Conservation (phyloP, 1,140 invertebrate genomes). For the Epicauta chinensis region DNA sequence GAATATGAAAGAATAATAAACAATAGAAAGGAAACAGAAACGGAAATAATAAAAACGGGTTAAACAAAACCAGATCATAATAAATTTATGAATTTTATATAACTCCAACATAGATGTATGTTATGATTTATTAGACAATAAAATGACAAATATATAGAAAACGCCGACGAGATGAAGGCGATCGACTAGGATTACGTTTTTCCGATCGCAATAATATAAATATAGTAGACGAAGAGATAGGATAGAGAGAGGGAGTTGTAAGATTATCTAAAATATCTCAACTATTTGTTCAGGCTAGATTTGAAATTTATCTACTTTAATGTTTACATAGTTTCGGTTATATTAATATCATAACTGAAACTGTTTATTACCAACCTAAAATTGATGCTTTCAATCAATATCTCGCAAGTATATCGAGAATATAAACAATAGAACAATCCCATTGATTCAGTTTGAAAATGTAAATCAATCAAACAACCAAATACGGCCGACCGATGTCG, state of each 20-base stretch:
- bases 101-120: neutral
- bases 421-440: too few relatives aligned
- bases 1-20: slow-evolving; percentile 13
- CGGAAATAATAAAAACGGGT: slow-evolving; percentile 17
- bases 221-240: slow-evolving; percentile 2
- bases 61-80: slow-evolving; percentile 10
- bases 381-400: slow-evolving; percentile 6
- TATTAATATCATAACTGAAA: slow-evolving; percentile 15
- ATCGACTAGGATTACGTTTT: too few relatives aligned
- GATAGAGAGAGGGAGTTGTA: neutral
- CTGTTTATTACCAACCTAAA: slow-evolving; percentile 15
- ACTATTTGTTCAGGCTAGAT: slow-evolving; percentile 17
- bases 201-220: too few relatives aligned
- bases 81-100: slow-evolving; percentile 1
- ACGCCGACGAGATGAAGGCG: neutral
- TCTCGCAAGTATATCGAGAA: too few relatives aligned
- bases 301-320: slow-evolving; percentile 2
- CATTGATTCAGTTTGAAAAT: too few relatives aligned
- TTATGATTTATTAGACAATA: slow-evolving; percentile 18
- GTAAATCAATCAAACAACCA: too few relatives aligned
- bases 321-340: slow-evolving; percentile 16
- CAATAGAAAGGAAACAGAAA: slow-evolving; percentile 12
- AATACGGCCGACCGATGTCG: neutral
- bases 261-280: slow-evolving; percentile 1
- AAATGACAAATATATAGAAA: slow-evolving; percentile 9